These are phyloP conservation scores for Helicolenus hilgendorfi DNA, from an alignment of 2,797 vertebrate genomes.

Conservation along the genomic window DNA sequence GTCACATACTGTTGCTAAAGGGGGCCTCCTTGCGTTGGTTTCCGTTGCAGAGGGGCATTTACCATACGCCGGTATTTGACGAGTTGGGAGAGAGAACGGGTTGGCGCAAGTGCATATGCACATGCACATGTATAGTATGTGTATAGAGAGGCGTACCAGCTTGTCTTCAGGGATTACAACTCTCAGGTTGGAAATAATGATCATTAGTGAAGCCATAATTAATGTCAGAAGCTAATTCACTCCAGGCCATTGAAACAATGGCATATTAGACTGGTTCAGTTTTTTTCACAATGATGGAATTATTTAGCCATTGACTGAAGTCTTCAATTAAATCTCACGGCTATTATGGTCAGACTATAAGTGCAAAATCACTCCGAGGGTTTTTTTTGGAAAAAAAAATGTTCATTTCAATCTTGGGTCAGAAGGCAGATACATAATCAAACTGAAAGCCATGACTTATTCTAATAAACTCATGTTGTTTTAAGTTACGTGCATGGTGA, in stretches of 20 bases:
- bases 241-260: constrained; percentile 43
- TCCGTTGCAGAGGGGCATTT: no score
- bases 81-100: no score
- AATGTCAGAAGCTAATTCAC: constrained; percentile 32
- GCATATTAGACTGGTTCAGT: constrained; percentile 16
- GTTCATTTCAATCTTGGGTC: not conserved
- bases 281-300: constrained; percentile 15
- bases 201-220: constrained; percentile 51
- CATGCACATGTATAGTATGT: not conserved
- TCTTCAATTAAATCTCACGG: constrained; percentile 25
- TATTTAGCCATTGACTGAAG: constrained; percentile 15
- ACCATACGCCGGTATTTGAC: no score
- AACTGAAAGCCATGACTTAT: not conserved
- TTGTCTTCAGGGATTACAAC: constrained; percentile 33
- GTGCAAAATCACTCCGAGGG: constrained; percentile 3
- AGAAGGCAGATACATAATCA: not conserved
- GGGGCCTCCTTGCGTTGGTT: no score
- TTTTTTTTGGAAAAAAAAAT: not conserved
- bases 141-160: not conserved
- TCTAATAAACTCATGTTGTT: not conserved
- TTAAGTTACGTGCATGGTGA: not conserved
- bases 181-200: constrained; percentile 64
- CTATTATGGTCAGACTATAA: not conserved
- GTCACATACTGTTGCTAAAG: no score
- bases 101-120: not conserved